Evolutionary conservation across 2,113 vertebrate genomes (phyloP), one percentile per base, ranked within the genome.

Genomic region (Thamnophis sirtalis): DNA sequence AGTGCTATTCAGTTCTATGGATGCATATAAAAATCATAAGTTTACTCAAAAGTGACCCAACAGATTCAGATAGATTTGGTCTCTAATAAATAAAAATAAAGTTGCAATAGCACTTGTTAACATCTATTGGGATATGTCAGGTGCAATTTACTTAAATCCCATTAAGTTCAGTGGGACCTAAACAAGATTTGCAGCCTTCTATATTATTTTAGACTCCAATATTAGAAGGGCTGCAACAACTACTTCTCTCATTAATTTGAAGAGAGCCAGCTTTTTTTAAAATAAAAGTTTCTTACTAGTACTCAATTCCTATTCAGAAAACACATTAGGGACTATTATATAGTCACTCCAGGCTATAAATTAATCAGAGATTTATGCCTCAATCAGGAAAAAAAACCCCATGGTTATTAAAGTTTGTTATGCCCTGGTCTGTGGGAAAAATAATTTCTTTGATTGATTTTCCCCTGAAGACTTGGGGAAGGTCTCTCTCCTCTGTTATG

Each of bases 401-500:
- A 54, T 88, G 68, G 91, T 92, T 95, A 97, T 97, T 97, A 98
- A 94, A 90, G 53, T 95, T 95, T 96, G 95, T 93, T 97, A 93
- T 95, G 95, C 96, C 93, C 93, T 94, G 73, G 95, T 97, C 97
- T 98, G 97, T 98, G 97, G 97, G 97, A 97, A 98, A 80, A 98
- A 98, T 97, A 97, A 97, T 98, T 97, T 98, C 96, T 98, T 98
- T 98, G 98, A 97, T 96, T 97, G 96, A 98, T 96, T 97, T 98
- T 95, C 97, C 97, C 97, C 97, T 95, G 91, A 98, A 98, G 98
- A 98, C 97, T 97, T 97, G 58, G 97, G 89, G 96, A 97, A 97
- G 94, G 95, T 97, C 96, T 97, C 92, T 97, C 96, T 97, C 91
- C 85, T 96, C 96, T 92, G 95, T 97, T 97, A 96, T 96, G 96